phyloP scores from a whole-genome alignment of 2,888 invertebrate species.

The Callyntrura guangdongensis region DNA sequence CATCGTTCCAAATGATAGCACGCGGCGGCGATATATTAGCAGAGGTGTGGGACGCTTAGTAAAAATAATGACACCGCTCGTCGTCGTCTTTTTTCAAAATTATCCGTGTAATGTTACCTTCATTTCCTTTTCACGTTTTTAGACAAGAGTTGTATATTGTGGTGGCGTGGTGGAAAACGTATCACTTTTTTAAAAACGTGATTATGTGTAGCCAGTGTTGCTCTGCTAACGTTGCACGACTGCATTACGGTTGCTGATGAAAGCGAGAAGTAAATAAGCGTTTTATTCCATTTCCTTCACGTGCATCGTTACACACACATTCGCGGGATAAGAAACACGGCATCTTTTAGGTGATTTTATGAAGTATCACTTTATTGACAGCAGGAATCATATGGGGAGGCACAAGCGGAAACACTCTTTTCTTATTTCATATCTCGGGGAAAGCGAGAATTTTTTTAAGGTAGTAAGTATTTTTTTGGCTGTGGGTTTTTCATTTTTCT shows the following conservation, averaged over 20 bases:
- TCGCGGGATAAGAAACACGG: background rate
- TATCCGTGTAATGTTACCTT: background rate
- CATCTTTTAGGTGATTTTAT: background rate
- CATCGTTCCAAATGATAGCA: slow-evolving; percentile 6
- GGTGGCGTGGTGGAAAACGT: background rate
- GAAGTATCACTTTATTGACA: background rate
- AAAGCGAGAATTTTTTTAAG: no score
- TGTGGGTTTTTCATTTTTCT: no score
- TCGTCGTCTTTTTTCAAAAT: slow-evolving; percentile 18
- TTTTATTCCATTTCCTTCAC: slow-evolving; percentile 47
- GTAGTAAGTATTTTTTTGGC: slow-evolving; percentile 8
- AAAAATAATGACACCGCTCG: background rate
- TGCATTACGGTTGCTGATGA: background rate
- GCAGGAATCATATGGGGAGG: background rate
- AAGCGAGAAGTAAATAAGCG: slow-evolving; percentile 37
- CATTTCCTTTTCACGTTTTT: no score
- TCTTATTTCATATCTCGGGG: no score
- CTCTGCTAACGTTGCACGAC: no score
- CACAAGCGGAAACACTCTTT: background rate
- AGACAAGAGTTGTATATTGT: no score
- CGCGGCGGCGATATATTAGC: background rate
- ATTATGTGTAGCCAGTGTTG: no score
- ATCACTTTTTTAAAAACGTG: no score
- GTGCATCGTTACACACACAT: background rate
- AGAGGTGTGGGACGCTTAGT: background rate